A percentile compares a stretch with the other conserved stretches of the same genome.
These are phyloP conservation scores for Watersipora subatra DNA, from an alignment of 1,140 invertebrate genomes.

Conservation along the genomic window DNA sequence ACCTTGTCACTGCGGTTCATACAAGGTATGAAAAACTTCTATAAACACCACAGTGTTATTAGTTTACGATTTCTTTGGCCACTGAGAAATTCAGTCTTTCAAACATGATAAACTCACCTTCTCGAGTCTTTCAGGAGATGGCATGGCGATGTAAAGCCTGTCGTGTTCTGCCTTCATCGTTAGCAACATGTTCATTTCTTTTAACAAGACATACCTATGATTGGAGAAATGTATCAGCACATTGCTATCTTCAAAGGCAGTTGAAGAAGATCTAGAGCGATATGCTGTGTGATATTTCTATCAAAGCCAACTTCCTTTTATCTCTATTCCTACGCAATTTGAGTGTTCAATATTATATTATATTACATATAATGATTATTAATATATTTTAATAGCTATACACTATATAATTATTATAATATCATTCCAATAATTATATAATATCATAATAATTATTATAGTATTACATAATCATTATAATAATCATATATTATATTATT, in stretches of 20 bases:
- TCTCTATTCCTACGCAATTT: neutral
- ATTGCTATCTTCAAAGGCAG: no score
- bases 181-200: constrained; percentile 90
- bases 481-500: neutral
- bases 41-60: no score
- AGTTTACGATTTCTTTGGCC: no score
- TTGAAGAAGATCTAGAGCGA: neutral
- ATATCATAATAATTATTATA: no score
- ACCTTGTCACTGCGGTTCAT: no score
- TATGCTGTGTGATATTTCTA: neutral
- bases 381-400: no score
- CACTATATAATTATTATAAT: no score
- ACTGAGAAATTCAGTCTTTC: no score
- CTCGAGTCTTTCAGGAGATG: constrained; percentile 85
- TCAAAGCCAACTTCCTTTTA: neutral
- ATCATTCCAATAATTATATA: no score
- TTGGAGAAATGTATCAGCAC: no score
- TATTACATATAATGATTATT: no score
- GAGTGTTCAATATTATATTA: neutral
- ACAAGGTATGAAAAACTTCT: no score
- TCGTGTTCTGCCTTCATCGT: constrained; percentile 84
- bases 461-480: neutral
- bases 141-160: constrained; percentile 56
- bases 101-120: constrained; percentile 68
- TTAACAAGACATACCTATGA: constrained; percentile 72